Evolutionary conservation across 2,888 invertebrate genomes (phyloP), one percentile per base, ranked within the genome.

Genomic region (Tinea trinotella): DNA sequence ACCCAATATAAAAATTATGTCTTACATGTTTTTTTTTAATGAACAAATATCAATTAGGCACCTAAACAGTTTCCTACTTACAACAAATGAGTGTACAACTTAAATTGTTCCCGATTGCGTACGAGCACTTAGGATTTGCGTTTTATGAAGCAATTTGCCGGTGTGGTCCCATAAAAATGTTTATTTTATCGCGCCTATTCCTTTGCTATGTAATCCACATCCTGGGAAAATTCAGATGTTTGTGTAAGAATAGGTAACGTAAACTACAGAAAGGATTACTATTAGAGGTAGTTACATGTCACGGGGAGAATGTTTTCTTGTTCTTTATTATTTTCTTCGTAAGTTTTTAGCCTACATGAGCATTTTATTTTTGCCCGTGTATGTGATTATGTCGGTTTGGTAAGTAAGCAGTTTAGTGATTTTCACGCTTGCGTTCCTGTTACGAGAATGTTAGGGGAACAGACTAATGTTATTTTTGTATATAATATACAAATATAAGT

Each of bases 121-220:
- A 9, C 10, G 24, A 22, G 20, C 53, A 17, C 22, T 40, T 20
- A 53, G 76, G 77, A 76, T 79, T 76, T 78, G 76, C 73, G 70
- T 76, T 78, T 79, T 77, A 79, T 75, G 76, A 68, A 70, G 74
- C 76, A 76, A 76, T 80, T 75, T 73, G 66, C 73, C 67, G 69
- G 65, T 66, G 70, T 69, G 66, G 70, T 73, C 68, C 71, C 78
- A 71, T 77, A 76, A 76, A 53, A 76, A 72, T 74, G 70, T 74
- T 76, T 74, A 75, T 74, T 77, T 77, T 74, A 77, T 74, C 65
- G 69, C 69, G 65, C 64, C 72, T 73, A 69, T 72, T 68, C 64
- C 67, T 71, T 68, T 69, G 68, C 68, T 67, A 65, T 66, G 69
- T 74, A 71, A 71, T 72, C 70, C 70, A 67, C 64, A 56, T 19